These are phyloP conservation scores for Xyrichtys novacula DNA, from an alignment of 2,797 vertebrate genomes.

Conservation along the genomic window DNA sequence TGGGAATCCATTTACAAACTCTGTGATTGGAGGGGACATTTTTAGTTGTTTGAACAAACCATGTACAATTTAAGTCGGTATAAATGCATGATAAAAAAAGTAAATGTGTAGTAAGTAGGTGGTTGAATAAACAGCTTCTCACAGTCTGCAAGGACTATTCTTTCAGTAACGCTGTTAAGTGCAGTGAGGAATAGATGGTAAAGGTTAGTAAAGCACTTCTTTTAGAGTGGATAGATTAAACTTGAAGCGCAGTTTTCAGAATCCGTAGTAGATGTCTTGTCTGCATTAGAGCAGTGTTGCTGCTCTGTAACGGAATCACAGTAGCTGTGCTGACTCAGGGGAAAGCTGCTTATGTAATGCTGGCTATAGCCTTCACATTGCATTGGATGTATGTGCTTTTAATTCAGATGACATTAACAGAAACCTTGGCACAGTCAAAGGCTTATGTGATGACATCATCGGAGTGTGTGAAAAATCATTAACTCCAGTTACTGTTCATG, in stretches of 20 bases:
- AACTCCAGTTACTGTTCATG: constrained; percentile 55
- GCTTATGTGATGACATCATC: constrained; percentile 49
- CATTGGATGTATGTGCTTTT: constrained; percentile 42
- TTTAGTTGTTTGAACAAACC: too few species aligned
- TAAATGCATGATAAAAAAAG: too few species aligned
- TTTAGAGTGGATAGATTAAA: background rate
- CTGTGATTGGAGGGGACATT: too few species aligned
- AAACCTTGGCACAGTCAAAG: constrained; percentile 20
- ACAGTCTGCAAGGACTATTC: too few species aligned
- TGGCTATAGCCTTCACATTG: constrained; percentile 23
- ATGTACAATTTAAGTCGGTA: too few species aligned
- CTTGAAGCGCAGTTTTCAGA: background rate
- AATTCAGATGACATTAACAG: constrained; percentile 41
- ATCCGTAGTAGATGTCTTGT: background rate
- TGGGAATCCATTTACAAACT: too few species aligned
- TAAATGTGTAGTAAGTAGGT: too few species aligned
- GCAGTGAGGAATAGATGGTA: background rate
- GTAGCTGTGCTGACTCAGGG: constrained; percentile 47
- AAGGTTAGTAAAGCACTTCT: background rate
- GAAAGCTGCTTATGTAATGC: constrained; percentile 39
- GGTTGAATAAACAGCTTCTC: too few species aligned
- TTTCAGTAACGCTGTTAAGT: background rate
- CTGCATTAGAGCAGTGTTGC: background rate
- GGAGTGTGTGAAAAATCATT: constrained; percentile 49
- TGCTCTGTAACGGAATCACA: constrained; percentile 38